These are phyloP conservation scores for Papilio xuthus DNA, from an alignment of 1,140 invertebrate genomes.

Conservation along the genomic window DNA sequence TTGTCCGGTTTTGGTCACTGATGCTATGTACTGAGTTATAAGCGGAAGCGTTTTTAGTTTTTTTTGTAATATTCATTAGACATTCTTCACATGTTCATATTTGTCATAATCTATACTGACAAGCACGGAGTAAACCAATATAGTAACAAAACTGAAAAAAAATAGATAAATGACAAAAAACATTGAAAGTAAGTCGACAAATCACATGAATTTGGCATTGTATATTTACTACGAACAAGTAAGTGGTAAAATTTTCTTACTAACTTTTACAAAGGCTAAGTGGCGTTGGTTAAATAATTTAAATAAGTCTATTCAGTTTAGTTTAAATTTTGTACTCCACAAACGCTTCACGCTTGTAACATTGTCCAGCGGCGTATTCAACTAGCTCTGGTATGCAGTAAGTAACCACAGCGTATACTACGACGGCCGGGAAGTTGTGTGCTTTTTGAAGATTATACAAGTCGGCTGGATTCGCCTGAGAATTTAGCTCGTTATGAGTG, in stretches of 20 bases:
- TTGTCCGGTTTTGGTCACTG: constrained; percentile 37
- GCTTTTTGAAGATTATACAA: constrained; percentile 43
- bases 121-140: no score
- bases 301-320: no score
- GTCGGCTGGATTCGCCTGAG: constrained; percentile 41
- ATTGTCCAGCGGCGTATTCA: constrained; percentile 15
- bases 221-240: neutral
- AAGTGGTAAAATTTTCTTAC: neutral
- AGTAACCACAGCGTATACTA: constrained; percentile 51
- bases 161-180: no score
- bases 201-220: neutral
- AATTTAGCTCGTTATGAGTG: constrained; percentile 43
- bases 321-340: neutral
- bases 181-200: no score
- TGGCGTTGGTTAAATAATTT: neutral
- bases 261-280: neutral
- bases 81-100: neutral
- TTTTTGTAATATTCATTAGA: neutral
- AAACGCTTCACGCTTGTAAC: constrained; percentile 18
- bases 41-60: constrained; percentile 7
- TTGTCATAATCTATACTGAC: no score
- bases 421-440: constrained; percentile 40
- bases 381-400: constrained; percentile 49
- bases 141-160: no score
- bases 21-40: constrained; percentile 25